phyloP scores from a whole-genome alignment of 2,113 vertebrate genomes.

The Oceanodroma tethys region DNA sequence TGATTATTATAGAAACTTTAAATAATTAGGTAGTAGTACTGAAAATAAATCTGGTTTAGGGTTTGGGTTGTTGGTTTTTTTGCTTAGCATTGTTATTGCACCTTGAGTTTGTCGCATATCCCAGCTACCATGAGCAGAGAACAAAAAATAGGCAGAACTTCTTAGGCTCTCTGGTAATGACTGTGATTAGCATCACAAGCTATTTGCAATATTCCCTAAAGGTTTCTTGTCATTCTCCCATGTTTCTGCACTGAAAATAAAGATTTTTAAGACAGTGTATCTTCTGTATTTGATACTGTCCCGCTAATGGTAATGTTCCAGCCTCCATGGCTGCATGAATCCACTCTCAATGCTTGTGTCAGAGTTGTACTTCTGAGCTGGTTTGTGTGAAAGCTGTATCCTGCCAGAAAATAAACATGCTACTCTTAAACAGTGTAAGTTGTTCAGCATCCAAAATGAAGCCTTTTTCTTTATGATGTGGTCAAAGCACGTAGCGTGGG shows the following conservation, averaged over 20 bases:
- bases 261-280: constrained; percentile 9
- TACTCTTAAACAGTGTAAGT: background rate
- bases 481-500: background rate
- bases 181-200: constrained; percentile 68
- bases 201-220: constrained; percentile 28
- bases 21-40: background rate
- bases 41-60: background rate
- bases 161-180: constrained; percentile 41
- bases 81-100: background rate
- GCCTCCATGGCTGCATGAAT: background rate
- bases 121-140: background rate
- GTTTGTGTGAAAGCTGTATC: background rate
- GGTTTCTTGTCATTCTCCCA: constrained; percentile 28
- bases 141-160: background rate
- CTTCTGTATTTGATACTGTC: background rate
- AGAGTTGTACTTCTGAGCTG: background rate
- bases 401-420: constrained; percentile 11
- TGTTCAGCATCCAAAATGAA: background rate
- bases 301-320: background rate
- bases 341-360: background rate
- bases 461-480: background rate
- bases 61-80: background rate
- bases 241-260: background rate
- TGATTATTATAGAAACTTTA: background rate
- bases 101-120: background rate